Base-by-base conservation (phyloP, 1,140 invertebrate genomes). In the Eupeodes corollae region DNA sequence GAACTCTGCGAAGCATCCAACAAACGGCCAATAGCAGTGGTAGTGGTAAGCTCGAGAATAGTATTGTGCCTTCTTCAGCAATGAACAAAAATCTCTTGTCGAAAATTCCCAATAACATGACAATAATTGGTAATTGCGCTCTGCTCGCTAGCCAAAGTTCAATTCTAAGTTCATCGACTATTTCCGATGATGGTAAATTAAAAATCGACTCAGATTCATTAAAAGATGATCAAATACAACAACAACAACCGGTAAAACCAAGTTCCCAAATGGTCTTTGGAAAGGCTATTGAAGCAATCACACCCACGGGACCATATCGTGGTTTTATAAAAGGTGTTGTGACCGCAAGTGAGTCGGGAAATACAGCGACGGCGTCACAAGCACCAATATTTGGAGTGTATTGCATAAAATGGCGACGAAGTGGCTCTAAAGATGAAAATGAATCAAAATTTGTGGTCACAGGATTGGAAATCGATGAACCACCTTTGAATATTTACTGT, bases 371-470 rank as follows among this genome's bases (percentile, higher is more conserved):
- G 12, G 47, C 48, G 10, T 19, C 41, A 44, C n/a, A n/a, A n/a
- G 14, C 26, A 38, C 45, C 45, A 8, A 30, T 39, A 9, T 68
- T 68, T 32, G 66, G 66, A 8, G 50, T 68, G 2, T 68, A 67
- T 44, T 68, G 66, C 44, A 61, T 68, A 40, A 63, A 58, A 37
- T 68, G 66, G 66, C 53, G 61, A 11, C 55, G 66, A 3, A 46
- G 41, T 2, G 61, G 63, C 12, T 51, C 42, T 32, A 62, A 60
- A 46, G 63, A 63, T 18, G 61, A 65, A 47, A 65, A 68, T 44
- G 66, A 68, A 49, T 65, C 65, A 9, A 68, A 68, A 51, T 68
- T 68, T 54, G 47, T 67, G 11, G 57, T 68, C 21, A 57, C 49
- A 34, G 63, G 65, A 9, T 31, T 68, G 26, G 55, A 63, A 2